Evolutionary conservation across 37 sponge, comb jelly and placozoan genomes (phyloP).

Genomic region (Ianthella basta): DNA sequence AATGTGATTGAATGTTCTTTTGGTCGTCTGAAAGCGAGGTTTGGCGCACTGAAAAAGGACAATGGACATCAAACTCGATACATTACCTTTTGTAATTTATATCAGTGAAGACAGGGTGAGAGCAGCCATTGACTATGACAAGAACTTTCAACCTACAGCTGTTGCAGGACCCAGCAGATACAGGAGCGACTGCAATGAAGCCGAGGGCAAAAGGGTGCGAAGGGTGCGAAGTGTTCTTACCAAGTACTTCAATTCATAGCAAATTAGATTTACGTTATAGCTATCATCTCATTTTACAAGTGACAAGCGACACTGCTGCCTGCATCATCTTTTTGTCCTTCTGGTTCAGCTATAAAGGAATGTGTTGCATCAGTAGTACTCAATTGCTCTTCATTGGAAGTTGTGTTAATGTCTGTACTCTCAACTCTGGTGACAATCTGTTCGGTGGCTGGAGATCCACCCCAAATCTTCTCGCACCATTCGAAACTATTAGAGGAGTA

Average conservation of each 20-base stretch:
- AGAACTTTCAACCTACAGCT: slow-evolving; percentile 21
- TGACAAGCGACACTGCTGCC: too few relatives aligned
- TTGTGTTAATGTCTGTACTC: too few relatives aligned
- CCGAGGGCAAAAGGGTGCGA: slow-evolving; percentile 27
- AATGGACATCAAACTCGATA: slow-evolving; percentile 39
- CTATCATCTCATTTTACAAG: too few relatives aligned
- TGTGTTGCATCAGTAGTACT: too few relatives aligned
- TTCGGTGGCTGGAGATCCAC: slow-evolving; percentile 21
- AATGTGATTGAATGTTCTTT: slow-evolving; percentile 9
- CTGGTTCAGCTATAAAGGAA: too few relatives aligned
- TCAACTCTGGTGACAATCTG: neutral
- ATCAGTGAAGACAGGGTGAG: slow-evolving; percentile 14
- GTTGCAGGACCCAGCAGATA: neutral
- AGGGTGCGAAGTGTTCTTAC: slow-evolving; percentile 14
- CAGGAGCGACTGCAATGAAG: slow-evolving; percentile 29
- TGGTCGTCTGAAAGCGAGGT: slow-evolving; percentile 5
- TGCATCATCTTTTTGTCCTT: too few relatives aligned
- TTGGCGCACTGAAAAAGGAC: slow-evolving; percentile 4
- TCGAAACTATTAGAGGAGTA: slow-evolving; percentile 4
- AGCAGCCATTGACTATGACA: slow-evolving; percentile 24
- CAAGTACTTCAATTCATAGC: slow-evolving; percentile 25
- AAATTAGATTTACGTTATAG: neutral
- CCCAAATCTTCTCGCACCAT: slow-evolving; percentile 23
- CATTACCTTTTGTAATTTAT: slow-evolving; percentile 24
- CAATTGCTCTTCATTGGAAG: too few relatives aligned